Evolutionary conservation across 2,888 invertebrate genomes (phyloP), one percentile per base, ranked within the genome.

Genomic region (Ptilodon capucinus): DNA sequence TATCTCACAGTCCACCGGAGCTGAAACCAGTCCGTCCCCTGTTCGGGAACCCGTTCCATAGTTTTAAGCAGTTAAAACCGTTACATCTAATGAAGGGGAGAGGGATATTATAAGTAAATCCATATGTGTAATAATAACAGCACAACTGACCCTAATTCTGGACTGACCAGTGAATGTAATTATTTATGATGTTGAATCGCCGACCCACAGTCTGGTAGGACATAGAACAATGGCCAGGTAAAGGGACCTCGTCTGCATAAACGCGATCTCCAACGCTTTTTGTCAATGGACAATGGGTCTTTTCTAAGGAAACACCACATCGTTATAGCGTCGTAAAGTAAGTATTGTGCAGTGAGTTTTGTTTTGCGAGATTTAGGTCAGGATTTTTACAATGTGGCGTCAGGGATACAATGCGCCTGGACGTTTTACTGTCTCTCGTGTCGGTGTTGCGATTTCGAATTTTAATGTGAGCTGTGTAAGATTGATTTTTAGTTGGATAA

Each of bases 81-180:
- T 91, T 91, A 90, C 86, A 84, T 82, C 88, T 91, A 90, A 91
- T 91, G 90, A 91, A 84, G 83, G 89, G 90, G 88, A 84, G 87
- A 80, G 82, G 82, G 83, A 79, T 84, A 28, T n/a, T n/a, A 28
- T 28, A 84, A 85, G 78, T 81, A 82, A 87, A 84, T 83, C 81
- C 77, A 67, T 74, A 74, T 61, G 63, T 61, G 69, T 84, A 86
- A 86, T 84, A 86, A 86, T 86, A 86, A 86, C 78, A 83, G 79
- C 76, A 77, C 81, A 82, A 85, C 81, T 88, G 87, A 84, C 87
- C 89, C 86, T 82, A 82, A 86, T 81, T 71, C 68, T 59, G 68
- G 78, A 86, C 74, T 88, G 87, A 84, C 88, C 89, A 83, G 87
- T 87, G 77, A 79, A 84, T 78, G 79, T 85, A 86, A 87, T 86